Percentiles rank a stretch among this genome's conserved stretches.
phyloP scores from a whole-genome alignment of 1,140 invertebrate species.

The Musca domestica region DNA sequence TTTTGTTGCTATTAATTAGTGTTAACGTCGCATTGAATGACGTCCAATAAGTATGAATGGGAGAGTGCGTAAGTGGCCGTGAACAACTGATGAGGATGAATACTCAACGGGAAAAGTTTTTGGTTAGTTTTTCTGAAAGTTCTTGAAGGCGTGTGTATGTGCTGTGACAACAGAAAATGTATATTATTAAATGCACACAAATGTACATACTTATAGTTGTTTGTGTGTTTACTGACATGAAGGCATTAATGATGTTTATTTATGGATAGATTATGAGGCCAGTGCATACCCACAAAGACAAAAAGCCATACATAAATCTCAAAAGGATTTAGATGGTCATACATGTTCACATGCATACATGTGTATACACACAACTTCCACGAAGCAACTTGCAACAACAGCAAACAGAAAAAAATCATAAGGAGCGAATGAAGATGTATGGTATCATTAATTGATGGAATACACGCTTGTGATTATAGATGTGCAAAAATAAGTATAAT shows the following conservation, averaged over 20 bases:
- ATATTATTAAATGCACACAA: no score
- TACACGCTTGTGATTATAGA: background rate
- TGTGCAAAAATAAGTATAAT: slow-evolving; percentile 11
- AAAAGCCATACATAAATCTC: slow-evolving; percentile 9
- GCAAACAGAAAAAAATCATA: background rate
- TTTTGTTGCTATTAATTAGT: slow-evolving; percentile 15
- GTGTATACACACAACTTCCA: no score
- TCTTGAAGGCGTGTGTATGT: no score
- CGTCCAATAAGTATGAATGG: slow-evolving; percentile 4
- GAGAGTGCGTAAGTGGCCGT: no score
- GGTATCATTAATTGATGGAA: slow-evolving; percentile 7
- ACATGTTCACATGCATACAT: background rate
- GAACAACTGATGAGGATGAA: no score
- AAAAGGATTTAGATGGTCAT: slow-evolving; percentile 11
- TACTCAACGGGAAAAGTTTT: no score
- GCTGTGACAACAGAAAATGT: no score
- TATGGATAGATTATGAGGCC: slow-evolving; percentile 14
- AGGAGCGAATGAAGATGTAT: slow-evolving; percentile 11
- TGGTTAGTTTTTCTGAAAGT: no score
- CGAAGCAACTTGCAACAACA: no score
- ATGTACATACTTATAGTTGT: no score
- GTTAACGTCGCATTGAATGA: slow-evolving; percentile 20
- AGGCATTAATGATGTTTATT: slow-evolving; percentile 19
- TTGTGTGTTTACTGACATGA: no score
- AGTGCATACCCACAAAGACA: background rate